Percentiles rank a stretch among this genome's conserved stretches.
phyloP scores from a whole-genome alignment of 1,140 invertebrate species.

The Trachymyrmex septentrionalis region DNA sequence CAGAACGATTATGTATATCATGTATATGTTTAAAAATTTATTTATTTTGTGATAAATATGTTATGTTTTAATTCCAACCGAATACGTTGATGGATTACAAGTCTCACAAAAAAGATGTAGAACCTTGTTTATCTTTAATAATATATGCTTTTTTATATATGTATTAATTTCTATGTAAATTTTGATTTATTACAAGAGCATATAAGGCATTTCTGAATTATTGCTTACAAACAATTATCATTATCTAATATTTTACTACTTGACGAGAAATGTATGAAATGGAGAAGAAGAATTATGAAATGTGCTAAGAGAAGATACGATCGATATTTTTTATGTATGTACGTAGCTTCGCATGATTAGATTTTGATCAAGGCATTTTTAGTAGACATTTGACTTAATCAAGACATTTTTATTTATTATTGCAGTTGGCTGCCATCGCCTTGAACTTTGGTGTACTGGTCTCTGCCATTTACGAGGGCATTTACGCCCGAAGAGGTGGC shows the following conservation, averaged over 20 bases:
- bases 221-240: no score
- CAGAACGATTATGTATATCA: not conserved
- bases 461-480: slow-evolving; percentile 92
- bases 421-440: slow-evolving; percentile 92
- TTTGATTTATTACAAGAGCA: not conserved
- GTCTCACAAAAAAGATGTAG: not conserved
- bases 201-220: not conserved
- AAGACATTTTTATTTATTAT: slow-evolving; percentile 75
- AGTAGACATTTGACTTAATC: no score
- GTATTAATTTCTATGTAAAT: not conserved
- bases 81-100: not conserved
- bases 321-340: not conserved
- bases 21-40: not conserved
- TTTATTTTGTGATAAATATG: not conserved
- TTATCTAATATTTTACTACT: not conserved
- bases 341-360: not conserved
- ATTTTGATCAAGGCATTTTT: not conserved
- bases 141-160: not conserved
- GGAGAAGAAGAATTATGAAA: not conserved
- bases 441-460: slow-evolving; percentile 92
- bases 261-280: not conserved
- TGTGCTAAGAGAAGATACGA: not conserved
- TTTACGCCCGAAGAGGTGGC: slow-evolving; percentile 90
- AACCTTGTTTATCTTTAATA: not conserved
- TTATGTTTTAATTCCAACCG: not conserved